These are phyloP conservation scores for Zosterops japonicus DNA, from an alignment of 2,113 vertebrate species.

Conservation along the genomic window DNA sequence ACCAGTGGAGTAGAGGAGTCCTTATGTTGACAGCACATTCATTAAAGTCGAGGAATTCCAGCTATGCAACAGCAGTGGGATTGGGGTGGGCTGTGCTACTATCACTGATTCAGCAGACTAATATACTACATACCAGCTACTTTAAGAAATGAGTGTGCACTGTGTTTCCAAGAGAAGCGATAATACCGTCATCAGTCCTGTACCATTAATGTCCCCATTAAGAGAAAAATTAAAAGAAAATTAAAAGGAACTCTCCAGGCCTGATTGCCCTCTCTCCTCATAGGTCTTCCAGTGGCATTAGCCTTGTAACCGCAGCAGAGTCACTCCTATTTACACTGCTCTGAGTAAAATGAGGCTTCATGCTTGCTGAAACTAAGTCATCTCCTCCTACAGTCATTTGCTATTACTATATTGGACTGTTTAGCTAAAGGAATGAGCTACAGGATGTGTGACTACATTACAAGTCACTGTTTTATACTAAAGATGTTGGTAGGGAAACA, in stretches of 20 bases:
- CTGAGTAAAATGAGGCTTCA: not conserved
- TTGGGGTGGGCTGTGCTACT: not conserved
- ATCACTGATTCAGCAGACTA: not conserved
- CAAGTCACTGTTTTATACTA: not conserved
- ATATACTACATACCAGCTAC: not conserved
- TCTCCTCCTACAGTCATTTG: not conserved
- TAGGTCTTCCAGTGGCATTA: not conserved
- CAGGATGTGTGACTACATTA: not conserved
- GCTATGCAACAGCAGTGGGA: not conserved
- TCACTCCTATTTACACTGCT: not conserved
- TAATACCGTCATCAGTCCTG: not conserved
- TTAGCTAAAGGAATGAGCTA: conserved; percentile 18
- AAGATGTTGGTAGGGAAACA: not conserved
- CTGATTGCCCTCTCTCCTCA: not conserved
- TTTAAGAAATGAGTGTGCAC: not conserved
- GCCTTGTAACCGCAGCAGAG: not conserved
- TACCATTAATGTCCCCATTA: no score
- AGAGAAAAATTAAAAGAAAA: not conserved
- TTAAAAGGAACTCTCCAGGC: not conserved
- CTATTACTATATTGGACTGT: not conserved
- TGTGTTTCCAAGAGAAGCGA: not conserved
- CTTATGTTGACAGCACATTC: not conserved
- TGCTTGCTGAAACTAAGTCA: not conserved
- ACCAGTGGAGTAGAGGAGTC: not conserved
- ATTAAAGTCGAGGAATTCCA: not conserved